A percentile compares a stretch with the other conserved stretches of the same genome.
Evolutionary conservation across 2,113 vertebrate genomes (phyloP).

Genomic region (Drymodes brunneopygia): DNA sequence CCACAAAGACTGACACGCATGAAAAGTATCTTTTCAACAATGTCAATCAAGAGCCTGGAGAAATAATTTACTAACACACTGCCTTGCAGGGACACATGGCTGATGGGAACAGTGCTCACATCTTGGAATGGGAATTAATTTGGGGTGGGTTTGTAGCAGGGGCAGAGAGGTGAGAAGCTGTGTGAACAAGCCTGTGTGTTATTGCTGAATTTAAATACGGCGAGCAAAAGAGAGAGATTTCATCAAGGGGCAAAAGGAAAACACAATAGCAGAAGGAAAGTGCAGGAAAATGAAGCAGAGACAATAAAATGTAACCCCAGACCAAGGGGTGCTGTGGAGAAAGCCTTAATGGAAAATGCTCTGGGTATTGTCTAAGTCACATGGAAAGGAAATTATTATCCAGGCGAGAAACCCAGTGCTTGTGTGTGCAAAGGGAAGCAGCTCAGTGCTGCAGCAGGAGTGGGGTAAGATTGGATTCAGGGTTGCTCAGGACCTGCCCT

Average conservation of each 20-base stretch:
- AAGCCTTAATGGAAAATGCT: background rate
- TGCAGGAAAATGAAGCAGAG: background rate
- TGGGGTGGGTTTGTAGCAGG: background rate
- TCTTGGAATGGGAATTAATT: background rate
- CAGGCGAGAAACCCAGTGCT: background rate
- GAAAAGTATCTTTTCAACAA: slow-evolving; percentile 49
- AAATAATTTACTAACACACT: slow-evolving; percentile 8
- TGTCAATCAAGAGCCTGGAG: slow-evolving; percentile 29
- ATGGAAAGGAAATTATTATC: background rate
- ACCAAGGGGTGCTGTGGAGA: background rate
- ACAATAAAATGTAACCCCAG: background rate
- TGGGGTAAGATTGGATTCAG: background rate
- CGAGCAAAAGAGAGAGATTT: background rate
- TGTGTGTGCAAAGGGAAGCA: background rate
- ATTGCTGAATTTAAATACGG: background rate
- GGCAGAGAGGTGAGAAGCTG: background rate
- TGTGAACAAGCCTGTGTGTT: background rate
- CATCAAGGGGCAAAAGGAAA: background rate
- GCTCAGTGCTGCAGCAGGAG: background rate
- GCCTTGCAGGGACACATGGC: background rate
- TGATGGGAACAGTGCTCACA: background rate
- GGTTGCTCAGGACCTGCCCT: background rate
- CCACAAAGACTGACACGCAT: background rate
- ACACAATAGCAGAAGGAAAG: background rate
- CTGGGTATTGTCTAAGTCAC: background rate